Evolutionary conservation across 2,797 vertebrate genomes (phyloP).

Genomic region (Cossypha caffra): DNA sequence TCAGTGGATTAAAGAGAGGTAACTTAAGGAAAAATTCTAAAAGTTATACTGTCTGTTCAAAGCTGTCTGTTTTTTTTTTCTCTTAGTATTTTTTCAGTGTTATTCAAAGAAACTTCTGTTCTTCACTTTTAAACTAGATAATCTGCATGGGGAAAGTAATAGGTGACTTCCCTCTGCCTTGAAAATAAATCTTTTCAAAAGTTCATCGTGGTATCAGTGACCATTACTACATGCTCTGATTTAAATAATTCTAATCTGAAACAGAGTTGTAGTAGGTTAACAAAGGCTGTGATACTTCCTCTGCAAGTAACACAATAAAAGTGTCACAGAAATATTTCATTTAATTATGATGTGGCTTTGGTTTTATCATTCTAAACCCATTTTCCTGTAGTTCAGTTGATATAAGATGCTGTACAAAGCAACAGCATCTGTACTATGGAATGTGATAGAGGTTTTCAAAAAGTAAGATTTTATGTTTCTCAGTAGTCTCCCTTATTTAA

Average conservation of each 20-base stretch:
- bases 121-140: background rate
- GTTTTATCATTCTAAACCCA: background rate
- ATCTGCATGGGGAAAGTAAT: background rate
- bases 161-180: background rate
- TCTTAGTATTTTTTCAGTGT: background rate
- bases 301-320: background rate
- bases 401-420: background rate
- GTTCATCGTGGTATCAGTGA: background rate
- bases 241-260: background rate
- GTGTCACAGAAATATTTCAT: background rate
- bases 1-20: background rate
- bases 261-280: background rate
- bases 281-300: background rate
- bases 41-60: background rate
- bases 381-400: background rate
- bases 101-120: background rate
- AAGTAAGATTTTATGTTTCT: background rate
- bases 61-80: background rate
- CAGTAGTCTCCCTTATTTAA: background rate
- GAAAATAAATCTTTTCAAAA: background rate
- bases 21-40: background rate
- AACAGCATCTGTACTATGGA: background rate
- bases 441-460: background rate
- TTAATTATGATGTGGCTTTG: background rate
- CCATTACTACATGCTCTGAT: background rate